Evolutionary conservation across 2,113 vertebrate species (phyloP).

Genomic region (Vimba vimba): DNA sequence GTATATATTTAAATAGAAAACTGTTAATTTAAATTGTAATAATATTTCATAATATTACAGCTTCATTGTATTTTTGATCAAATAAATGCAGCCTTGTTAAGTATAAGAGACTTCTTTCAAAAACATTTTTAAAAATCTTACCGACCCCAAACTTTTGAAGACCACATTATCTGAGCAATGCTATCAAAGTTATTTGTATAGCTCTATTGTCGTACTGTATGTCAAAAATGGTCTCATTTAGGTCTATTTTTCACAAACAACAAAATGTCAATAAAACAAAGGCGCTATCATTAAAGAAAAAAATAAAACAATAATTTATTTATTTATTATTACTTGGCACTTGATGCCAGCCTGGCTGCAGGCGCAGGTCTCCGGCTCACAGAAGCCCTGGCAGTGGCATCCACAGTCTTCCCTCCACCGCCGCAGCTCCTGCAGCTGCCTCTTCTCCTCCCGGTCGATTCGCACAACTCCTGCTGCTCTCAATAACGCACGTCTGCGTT

Average conservation of each 20-base stretch:
- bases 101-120: too few species aligned
- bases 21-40: too few species aligned
- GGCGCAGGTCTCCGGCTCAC: constrained; percentile 92
- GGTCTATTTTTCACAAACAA: too few species aligned
- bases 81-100: not conserved
- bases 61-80: not conserved
- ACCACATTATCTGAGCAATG: too few species aligned
- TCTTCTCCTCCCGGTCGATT: constrained; percentile 92
- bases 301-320: not conserved
- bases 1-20: too few species aligned
- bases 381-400: constrained; percentile 89
- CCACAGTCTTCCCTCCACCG: constrained; percentile 92
- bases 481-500: constrained; percentile 85
- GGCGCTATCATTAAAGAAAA: not conserved
- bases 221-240: too few species aligned
- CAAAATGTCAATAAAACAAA: not conserved
- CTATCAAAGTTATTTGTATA: too few species aligned
- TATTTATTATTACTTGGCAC: constrained; percentile 84
- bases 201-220: too few species aligned
- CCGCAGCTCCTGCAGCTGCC: constrained; percentile 90
- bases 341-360: constrained; percentile 94
- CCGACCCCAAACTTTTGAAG: too few species aligned
- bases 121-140: too few species aligned
- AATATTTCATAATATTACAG: too few species aligned
- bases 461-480: constrained; percentile 88